Percentiles rank a stretch among this genome's conserved stretches.
Evolutionary conservation across 2,113 vertebrate species (phyloP).

Genomic region (Sphyrna mokarran): DNA sequence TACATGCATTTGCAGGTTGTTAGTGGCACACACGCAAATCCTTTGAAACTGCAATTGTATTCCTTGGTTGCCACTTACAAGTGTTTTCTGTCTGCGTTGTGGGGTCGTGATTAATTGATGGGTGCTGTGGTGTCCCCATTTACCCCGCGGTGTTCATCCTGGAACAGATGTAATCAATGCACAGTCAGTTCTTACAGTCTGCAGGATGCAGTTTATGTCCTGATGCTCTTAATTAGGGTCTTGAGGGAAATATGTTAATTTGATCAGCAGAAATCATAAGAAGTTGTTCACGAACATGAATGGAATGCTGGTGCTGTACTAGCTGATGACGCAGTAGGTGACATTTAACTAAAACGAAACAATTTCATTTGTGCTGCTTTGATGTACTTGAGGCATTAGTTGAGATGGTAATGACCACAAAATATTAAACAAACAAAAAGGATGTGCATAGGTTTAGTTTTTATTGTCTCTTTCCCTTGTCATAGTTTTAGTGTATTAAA

Average conservation of each 20-base stretch:
- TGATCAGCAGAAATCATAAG: conserved; percentile 7
- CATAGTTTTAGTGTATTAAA: not conserved
- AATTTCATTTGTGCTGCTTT: not conserved
- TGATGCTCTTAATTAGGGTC: conserved; percentile 13
- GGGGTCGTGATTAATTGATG: not conserved
- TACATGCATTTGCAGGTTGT: not conserved
- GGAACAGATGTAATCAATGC: not conserved
- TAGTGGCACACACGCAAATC: not conserved
- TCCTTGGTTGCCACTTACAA: not conserved
- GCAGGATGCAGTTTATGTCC: not conserved
- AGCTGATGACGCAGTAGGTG: conserved; percentile 3
- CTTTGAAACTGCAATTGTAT: not conserved
- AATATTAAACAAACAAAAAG: not conserved
- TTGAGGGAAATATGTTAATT: conserved; percentile 11
- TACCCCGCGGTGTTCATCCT: not conserved
- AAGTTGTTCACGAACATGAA: not conserved
- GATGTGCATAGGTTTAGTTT: not conserved
- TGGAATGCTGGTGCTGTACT: not conserved
- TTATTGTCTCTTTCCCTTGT: not conserved
- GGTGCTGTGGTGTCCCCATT: not conserved
- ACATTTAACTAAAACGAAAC: conserved; percentile 3
- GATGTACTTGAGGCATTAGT: not conserved
- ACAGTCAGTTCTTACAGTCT: not conserved
- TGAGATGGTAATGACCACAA: not conserved
- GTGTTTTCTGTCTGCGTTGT: not conserved